Percentiles rank a stretch among this genome's conserved stretches.
Conservation (phyloP, 2,113 vertebrate species). For the Pluvianellus socialis region DNA sequence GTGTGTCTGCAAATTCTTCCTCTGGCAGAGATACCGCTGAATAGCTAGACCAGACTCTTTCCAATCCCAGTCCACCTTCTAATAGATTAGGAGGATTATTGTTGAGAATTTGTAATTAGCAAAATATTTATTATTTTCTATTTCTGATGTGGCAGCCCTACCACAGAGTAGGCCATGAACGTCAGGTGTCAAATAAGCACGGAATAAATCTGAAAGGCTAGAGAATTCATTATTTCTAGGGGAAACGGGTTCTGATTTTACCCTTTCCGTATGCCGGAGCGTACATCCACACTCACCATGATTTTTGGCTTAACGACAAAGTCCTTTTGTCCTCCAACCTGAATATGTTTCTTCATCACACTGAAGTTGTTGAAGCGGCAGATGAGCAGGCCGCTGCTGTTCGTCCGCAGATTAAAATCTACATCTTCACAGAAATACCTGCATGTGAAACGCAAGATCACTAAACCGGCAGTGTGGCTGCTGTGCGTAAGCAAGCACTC, state of each 20-base stretch:
- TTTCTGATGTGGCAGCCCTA: neutral
- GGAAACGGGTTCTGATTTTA: neutral
- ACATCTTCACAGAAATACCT: constrained; percentile 97
- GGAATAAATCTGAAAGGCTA: neutral
- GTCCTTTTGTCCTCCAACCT: constrained; percentile 89
- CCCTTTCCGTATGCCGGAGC: neutral
- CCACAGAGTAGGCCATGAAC: neutral
- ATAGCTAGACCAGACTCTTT: neutral
- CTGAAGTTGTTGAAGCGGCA: constrained; percentile 97
- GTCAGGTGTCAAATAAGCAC: neutral
- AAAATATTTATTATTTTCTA: neutral
- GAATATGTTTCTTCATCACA: constrained; percentile 96
- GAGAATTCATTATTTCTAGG: neutral
- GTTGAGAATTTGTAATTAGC: neutral
- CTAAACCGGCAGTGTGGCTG: neutral
- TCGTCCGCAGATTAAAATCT: constrained; percentile 94
- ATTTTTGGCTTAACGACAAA: constrained; percentile 92
- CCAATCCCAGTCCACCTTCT: neutral
- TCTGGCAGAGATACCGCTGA: neutral
- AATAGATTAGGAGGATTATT: neutral
- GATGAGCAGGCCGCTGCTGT: constrained; percentile 91
- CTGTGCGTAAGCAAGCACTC: neutral
- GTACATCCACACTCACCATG: constrained; percentile 74
- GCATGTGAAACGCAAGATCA: constrained; percentile 6
- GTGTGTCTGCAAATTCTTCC: neutral